A percentile compares a stretch with the other conserved stretches of the same genome.
These are phyloP conservation scores for Lepeophtheirus nordmannii DNA, from an alignment of 2,888 invertebrate genomes.

Conservation along the genomic window DNA sequence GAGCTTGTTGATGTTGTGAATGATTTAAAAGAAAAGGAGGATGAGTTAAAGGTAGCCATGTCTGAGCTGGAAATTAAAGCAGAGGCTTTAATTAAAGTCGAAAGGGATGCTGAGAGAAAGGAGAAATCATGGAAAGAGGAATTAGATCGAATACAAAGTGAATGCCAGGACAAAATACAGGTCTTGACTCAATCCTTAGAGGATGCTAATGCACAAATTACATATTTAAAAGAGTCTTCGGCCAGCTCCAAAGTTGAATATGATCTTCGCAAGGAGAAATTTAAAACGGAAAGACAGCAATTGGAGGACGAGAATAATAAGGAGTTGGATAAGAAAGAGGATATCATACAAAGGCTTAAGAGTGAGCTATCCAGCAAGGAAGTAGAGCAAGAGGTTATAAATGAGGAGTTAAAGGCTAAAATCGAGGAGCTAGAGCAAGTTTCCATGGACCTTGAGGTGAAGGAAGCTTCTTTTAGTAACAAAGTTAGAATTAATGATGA, in stretches of 20 bases:
- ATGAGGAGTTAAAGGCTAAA: conserved; percentile 29
- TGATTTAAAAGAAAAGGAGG: conserved; percentile 20
- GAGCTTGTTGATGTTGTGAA: conserved; percentile 23
- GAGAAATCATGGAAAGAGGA: conserved; percentile 35
- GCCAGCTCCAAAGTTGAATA: conserved; percentile 37
- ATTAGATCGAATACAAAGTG: conserved; percentile 39
- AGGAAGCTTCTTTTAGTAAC: conserved; percentile 23
- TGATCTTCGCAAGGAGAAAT: conserved; percentile 35
- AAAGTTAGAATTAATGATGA: conserved; percentile 9
- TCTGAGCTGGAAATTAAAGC: background rate
- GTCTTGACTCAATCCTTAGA: conserved; percentile 40
- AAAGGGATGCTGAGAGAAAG: conserved; percentile 38
- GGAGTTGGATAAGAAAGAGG: conserved; percentile 28
- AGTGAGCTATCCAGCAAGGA: conserved; percentile 26
- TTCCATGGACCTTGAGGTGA: conserved; percentile 20
- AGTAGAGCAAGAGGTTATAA: conserved; percentile 29
- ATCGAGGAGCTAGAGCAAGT: conserved; percentile 20
- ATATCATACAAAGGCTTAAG: conserved; percentile 26
- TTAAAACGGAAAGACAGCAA: conserved; percentile 31
- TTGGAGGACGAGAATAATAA: conserved; percentile 24
- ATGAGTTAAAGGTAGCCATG: conserved; percentile 15
- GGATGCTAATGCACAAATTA: conserved; percentile 30
- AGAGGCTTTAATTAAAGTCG: conserved; percentile 27
- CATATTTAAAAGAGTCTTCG: conserved; percentile 38
- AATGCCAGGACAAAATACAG: conserved; percentile 40